Evolutionary conservation across 2,888 invertebrate species (phyloP), one percentile per base, ranked within the genome.

Genomic region (Tipula confusa): DNA sequence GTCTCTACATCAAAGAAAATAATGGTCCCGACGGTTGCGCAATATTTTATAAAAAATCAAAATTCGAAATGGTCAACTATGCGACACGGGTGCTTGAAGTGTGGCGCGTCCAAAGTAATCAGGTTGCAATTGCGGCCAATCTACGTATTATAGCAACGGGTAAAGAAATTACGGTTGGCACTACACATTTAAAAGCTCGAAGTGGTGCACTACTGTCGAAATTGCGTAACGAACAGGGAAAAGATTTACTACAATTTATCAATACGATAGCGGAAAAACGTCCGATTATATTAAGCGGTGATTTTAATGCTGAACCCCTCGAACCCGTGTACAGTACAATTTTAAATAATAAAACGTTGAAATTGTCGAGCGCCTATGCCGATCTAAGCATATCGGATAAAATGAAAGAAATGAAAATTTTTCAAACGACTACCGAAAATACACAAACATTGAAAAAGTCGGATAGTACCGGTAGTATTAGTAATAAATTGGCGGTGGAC

Each of bases 1-100:
- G 95, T 88, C 89, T 94, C 80, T 94, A 94, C 86, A 91, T 94
- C 80, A 90, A 92, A 84, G 92, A 93, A 85, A 94, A 94, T 87
- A 93, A 93, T 86, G 95, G 95, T 0, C 94, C 95, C 0, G 95
- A 95, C 88, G 95, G 95, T 7, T 95, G 95, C 88, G 95, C 95
- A 31, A 91, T 95, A 83, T 95, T 95, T 88, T 95, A 92, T 88
- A 91, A 92, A 85, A 91, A 90, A 82, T 90, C 92, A 85, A 93
- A 93, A 87, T 92, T 94, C 85, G 91, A 93, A 84, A 88, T 94
- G 83, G 86, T 93, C 28, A 89, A 90, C 84, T 91, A 90, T 29
- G 92, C 93, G 84, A 92, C 91, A 0, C 90, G 92, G 84, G 90
- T 93, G 83, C 89, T 94, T 79, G 93, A 94, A 88, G 93, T 94